A percentile compares a stretch with the other conserved stretches of the same genome.
These are phyloP conservation scores for Erethizon dorsatum DNA, from an alignment of 2,797 vertebrate genomes.

Conservation along the genomic window DNA sequence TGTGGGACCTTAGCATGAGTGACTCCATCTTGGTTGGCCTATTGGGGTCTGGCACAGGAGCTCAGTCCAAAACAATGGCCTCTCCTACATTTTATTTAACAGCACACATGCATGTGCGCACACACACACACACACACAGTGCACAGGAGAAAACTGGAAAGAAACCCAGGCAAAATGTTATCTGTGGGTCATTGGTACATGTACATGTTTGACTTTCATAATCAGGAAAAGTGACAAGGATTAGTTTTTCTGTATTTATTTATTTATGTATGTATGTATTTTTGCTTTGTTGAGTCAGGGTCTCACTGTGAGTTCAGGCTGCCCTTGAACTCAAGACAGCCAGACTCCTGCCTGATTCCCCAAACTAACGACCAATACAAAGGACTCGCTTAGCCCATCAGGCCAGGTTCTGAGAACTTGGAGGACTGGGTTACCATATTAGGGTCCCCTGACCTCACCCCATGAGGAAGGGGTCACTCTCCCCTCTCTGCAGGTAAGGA, in stretches of 20 bases:
- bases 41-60: background rate
- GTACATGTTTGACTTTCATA: background rate
- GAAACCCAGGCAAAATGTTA: background rate
- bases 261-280: background rate
- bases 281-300: background rate
- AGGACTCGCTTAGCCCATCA: background rate
- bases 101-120: background rate
- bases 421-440: background rate
- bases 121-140: background rate
- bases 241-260: background rate
- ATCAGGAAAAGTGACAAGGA: background rate
- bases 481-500: background rate
- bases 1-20: background rate
- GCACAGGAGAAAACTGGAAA: background rate
- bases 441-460: background rate
- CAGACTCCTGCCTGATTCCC: background rate
- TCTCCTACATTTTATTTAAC: background rate
- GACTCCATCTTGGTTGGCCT: background rate
- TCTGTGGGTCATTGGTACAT: background rate
- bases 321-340: background rate
- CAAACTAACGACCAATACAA: background rate
- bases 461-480: fast-evolving
- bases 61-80: background rate
- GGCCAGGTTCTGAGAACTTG: background rate
- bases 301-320: background rate